Conservation (phyloP, 1,140 invertebrate species). For the Drosophila setifemur region DNA sequence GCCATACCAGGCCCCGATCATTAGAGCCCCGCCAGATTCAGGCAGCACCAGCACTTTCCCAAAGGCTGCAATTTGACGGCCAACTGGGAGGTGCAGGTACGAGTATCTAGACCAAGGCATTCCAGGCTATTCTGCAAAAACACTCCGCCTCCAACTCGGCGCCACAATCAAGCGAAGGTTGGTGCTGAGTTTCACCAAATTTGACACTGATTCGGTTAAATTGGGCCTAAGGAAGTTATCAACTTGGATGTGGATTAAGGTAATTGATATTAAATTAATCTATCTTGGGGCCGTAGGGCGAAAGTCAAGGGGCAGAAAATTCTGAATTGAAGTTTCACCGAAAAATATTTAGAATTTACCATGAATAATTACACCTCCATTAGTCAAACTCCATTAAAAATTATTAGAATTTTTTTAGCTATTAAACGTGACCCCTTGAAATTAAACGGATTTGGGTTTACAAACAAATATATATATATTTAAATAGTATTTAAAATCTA, state of each 20-base stretch:
- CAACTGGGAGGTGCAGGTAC: constrained; percentile 36
- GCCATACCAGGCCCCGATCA: constrained; percentile 8
- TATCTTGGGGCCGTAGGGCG: too few relatives aligned
- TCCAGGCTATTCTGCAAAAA: constrained; percentile 10
- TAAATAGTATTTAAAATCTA: too few relatives aligned
- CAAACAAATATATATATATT: too few relatives aligned
- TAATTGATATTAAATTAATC: neutral
- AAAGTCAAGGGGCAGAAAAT: too few relatives aligned
- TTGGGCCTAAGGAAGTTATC: neutral
- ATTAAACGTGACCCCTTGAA: too few relatives aligned
- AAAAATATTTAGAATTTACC: too few relatives aligned
- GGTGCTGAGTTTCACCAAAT: constrained; percentile 5
- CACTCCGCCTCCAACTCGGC: constrained; percentile 14
- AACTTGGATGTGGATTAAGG: neutral
- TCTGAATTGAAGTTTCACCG: too few relatives aligned
- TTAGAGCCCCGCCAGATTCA: constrained; percentile 22
- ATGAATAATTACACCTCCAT: too few relatives aligned
- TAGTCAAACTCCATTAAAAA: too few relatives aligned
- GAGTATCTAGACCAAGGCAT: constrained; percentile 40
- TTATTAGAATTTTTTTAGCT: too few relatives aligned
- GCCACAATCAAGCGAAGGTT: neutral
- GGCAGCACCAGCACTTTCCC: constrained; percentile 43
- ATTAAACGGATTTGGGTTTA: too few relatives aligned
- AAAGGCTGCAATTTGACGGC: constrained; percentile 47
- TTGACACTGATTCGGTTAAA: neutral